Percentiles rank a stretch among this genome's conserved stretches.
Evolutionary conservation across 2,113 vertebrate species (phyloP).

Genomic region (Triplophysa dalaica): DNA sequence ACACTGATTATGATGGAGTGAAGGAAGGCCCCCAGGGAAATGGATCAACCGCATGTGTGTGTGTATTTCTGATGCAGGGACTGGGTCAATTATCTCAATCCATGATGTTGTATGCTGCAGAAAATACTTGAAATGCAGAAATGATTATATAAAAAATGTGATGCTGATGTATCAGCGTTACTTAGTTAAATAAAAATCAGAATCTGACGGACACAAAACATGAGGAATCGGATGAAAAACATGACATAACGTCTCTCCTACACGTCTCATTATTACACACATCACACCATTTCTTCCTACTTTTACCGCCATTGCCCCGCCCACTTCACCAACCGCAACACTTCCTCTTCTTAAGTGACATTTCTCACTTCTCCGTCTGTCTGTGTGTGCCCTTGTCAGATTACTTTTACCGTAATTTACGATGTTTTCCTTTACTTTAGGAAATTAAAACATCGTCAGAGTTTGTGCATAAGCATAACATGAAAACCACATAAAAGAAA

Average conservation of each 20-base stretch:
- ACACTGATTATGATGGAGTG: slow-evolving; percentile 56
- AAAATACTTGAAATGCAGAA: slow-evolving; percentile 29
- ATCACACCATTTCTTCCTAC: slow-evolving; percentile 8
- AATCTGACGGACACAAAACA: neutral
- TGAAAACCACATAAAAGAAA: neutral
- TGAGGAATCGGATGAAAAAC: neutral
- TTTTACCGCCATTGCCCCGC: slow-evolving; percentile 20
- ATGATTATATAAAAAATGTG: slow-evolving; percentile 38
- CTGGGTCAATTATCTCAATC: slow-evolving; percentile 47
- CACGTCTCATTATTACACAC: slow-evolving; percentile 1
- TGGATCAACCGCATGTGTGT: slow-evolving; percentile 45
- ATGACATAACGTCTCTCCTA: neutral
- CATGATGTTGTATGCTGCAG: slow-evolving; percentile 27
- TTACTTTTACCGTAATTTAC: neutral
- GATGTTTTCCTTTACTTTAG: neutral
- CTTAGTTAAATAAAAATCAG: neutral
- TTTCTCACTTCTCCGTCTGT: neutral
- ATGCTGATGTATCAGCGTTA: slow-evolving; percentile 14
- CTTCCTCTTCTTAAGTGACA: slow-evolving; percentile 30
- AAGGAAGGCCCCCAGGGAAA: slow-evolving; percentile 53
- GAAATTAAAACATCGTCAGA: neutral
- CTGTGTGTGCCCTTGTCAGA: neutral
- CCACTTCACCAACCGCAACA: slow-evolving; percentile 13
- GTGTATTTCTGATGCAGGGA: slow-evolving; percentile 40
- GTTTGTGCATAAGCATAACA: neutral